A percentile compares a stretch with the other conserved stretches of the same genome.
Evolutionary conservation across 2,113 vertebrate species (phyloP).

Genomic region (Vombatus ursinus): DNA sequence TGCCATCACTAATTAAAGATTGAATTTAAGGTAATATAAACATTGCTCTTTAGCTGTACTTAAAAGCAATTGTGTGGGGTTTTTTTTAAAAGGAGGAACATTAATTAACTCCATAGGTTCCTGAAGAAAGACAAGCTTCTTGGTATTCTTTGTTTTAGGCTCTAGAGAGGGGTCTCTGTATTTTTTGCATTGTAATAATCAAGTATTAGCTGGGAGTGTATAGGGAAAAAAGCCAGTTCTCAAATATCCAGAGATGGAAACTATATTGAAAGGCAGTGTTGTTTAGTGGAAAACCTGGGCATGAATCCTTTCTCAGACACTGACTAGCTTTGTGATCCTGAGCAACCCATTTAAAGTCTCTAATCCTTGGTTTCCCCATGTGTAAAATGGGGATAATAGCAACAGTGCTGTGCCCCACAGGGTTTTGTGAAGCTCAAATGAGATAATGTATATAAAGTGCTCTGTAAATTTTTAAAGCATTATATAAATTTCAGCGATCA

Average conservation of each 20-base stretch:
- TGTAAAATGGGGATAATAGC: background rate
- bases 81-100: background rate
- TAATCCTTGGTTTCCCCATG: background rate
- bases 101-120: background rate
- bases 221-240: background rate
- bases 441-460: background rate
- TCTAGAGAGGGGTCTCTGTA: background rate
- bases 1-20: slow-evolving; percentile 66
- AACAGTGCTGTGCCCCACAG: background rate
- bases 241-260: background rate
- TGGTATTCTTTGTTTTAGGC: background rate
- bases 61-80: background rate
- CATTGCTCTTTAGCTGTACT: slow-evolving; percentile 41
- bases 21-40: slow-evolving; percentile 47
- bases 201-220: background rate
- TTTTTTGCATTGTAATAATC: background rate
- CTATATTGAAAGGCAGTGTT: background rate
- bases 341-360: background rate
- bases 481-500: background rate
- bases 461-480: background rate
- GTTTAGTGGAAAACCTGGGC: background rate
- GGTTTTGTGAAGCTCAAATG: background rate
- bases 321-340: background rate
- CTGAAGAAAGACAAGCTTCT: background rate
- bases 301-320: background rate